Conservation (phyloP, 1,140 invertebrate species). For the Cephus cinctus region DNA sequence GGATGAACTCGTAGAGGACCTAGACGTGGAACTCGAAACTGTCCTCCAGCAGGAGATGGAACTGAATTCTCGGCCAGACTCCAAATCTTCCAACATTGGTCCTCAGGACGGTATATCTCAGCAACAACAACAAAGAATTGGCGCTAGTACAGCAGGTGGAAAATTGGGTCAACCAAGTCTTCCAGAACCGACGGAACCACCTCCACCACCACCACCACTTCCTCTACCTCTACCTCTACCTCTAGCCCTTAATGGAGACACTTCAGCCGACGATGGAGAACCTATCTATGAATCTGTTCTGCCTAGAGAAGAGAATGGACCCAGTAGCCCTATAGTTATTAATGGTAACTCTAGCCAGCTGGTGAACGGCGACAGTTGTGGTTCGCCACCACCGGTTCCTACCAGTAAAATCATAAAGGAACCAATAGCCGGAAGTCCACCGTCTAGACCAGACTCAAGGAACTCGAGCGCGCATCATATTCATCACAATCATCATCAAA, state of each 20-base stretch:
- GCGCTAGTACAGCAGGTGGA: slow-evolving; percentile 26
- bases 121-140: slow-evolving; percentile 26
- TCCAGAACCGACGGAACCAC: slow-evolving; percentile 73
- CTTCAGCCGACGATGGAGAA: slow-evolving; percentile 56
- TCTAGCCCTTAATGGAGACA: slow-evolving; percentile 38
- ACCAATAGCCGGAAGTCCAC: slow-evolving; percentile 28
- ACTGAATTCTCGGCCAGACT: slow-evolving; percentile 41
- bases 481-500: slow-evolving; percentile 24
- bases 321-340: slow-evolving; percentile 36
- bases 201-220: slow-evolving; percentile 64
- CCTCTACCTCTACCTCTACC: slow-evolving; percentile 25
- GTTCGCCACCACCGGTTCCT: slow-evolving; percentile 58
- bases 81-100: slow-evolving; percentile 45
- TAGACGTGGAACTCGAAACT: slow-evolving; percentile 69
- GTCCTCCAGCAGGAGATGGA: slow-evolving; percentile 62
- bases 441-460: slow-evolving; percentile 34
- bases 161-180: slow-evolving; percentile 61
- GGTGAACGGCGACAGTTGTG: slow-evolving; percentile 48
- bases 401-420: slow-evolving; percentile 40
- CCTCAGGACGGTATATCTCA: slow-evolving; percentile 44
- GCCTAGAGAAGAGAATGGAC: slow-evolving; percentile 61
- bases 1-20: slow-evolving; percentile 77
- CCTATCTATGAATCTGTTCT: slow-evolving; percentile 84
- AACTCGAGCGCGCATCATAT: slow-evolving; percentile 28
- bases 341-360: slow-evolving; percentile 36